Evolutionary conservation across 2,797 vertebrate species (phyloP).

Genomic region (Malacoraja senta): DNA sequence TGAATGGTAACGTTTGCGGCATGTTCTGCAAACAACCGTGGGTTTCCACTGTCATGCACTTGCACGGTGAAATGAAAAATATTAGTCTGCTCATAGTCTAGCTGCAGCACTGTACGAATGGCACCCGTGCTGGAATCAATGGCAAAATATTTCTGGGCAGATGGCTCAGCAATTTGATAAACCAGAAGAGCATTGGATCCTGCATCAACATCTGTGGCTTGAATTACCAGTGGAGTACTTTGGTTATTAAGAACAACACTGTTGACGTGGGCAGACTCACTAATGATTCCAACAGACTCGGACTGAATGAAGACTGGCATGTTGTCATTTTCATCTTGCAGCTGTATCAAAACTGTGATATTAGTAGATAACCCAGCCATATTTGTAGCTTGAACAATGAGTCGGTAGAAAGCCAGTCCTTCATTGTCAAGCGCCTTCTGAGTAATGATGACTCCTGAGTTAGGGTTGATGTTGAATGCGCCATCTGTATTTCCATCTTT

Average conservation of each 20-base stretch:
- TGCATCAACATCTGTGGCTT: slow-evolving; percentile 76
- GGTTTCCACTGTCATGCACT: slow-evolving; percentile 82
- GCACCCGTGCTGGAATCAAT: slow-evolving; percentile 94
- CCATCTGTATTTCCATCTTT: slow-evolving; percentile 77
- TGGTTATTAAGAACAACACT: slow-evolving; percentile 79
- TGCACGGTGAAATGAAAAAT: slow-evolving; percentile 88
- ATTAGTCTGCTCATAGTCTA: slow-evolving; percentile 83
- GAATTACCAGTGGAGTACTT: slow-evolving; percentile 82
- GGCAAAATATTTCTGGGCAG: slow-evolving; percentile 80
- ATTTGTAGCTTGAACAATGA: slow-evolving; percentile 84
- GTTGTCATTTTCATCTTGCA: slow-evolving; percentile 94
- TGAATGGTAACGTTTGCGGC: slow-evolving; percentile 85
- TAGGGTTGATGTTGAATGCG: slow-evolving; percentile 83
- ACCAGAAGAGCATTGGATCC: slow-evolving; percentile 84
- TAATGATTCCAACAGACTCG: slow-evolving; percentile 81
- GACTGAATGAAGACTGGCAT: slow-evolving; percentile 70
- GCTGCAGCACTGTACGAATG: slow-evolving; percentile 68
- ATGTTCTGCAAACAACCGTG: slow-evolving; percentile 77
- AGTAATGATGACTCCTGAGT: slow-evolving; percentile 83
- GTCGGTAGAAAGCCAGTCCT: slow-evolving; percentile 64
- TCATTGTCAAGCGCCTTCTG: slow-evolving; percentile 84
- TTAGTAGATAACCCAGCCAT: slow-evolving; percentile 88
- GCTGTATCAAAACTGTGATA: slow-evolving; percentile 71
- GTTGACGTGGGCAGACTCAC: slow-evolving; percentile 78
- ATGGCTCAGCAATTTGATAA: slow-evolving; percentile 91